Evolutionary conservation across 2,797 vertebrate species (phyloP).

Genomic region (Amblyraja radiata): DNA sequence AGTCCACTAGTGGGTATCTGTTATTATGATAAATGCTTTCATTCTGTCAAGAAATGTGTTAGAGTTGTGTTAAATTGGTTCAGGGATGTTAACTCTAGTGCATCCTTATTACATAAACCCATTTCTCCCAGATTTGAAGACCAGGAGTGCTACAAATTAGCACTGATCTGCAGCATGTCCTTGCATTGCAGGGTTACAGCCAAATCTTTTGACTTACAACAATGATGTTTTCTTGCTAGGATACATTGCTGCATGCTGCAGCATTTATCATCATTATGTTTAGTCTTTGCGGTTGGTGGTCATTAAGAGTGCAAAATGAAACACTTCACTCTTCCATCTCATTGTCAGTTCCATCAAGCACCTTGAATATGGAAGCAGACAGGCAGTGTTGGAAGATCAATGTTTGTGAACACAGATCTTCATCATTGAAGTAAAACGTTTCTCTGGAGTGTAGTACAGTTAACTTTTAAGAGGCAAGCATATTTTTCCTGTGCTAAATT

Average conservation of each 20-base stretch:
- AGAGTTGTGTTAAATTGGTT: constrained; percentile 31
- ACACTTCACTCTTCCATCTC: constrained; percentile 14
- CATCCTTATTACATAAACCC: constrained; percentile 33
- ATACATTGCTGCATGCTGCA: not conserved
- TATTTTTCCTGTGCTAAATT: too few relatives aligned
- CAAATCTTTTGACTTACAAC: constrained; percentile 23
- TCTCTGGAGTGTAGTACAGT: constrained; percentile 22
- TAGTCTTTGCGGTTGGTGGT: constrained; percentile 5
- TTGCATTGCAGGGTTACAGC: not conserved
- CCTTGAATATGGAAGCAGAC: constrained; percentile 33
- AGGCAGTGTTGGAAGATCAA: not conserved
- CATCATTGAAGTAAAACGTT: not conserved
- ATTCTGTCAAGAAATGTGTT: constrained; percentile 34
- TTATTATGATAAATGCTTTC: constrained; percentile 25
- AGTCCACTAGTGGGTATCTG: not conserved
- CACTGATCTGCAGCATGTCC: not conserved
- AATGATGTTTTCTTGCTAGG: not conserved
- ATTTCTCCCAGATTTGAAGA: constrained; percentile 7
- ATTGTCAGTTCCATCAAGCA: constrained; percentile 21
- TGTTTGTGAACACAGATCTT: not conserved
- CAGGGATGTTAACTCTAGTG: not conserved
- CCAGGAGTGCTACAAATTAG: not conserved
- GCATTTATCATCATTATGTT: constrained; percentile 37
- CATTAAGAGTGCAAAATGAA: constrained; percentile 8
- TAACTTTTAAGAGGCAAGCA: constrained; percentile 11